Conservation (phyloP, 2,113 vertebrate species). For the Pongo abelii region DNA sequence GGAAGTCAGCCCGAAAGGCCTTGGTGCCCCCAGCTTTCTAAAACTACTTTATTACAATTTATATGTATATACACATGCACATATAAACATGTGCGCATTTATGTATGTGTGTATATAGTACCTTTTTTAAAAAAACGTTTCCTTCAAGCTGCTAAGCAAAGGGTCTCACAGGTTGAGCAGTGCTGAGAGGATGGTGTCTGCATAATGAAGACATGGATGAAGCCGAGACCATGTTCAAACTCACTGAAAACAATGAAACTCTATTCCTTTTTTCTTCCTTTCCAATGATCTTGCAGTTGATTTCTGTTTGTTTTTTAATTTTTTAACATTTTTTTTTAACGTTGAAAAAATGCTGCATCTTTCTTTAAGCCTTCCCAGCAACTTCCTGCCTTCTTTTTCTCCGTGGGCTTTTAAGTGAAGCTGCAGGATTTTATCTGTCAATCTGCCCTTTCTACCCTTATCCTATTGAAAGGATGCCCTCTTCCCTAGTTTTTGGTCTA, state of each 20-base stretch:
- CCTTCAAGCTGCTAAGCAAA: neutral
- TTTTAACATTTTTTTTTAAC: neutral
- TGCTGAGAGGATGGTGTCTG: neutral
- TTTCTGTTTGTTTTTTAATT: neutral
- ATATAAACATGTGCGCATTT: neutral
- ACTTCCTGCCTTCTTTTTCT: neutral
- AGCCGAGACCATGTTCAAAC: neutral
- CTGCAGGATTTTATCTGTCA: neutral
- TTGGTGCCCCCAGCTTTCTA: neutral
- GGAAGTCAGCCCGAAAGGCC: neutral
- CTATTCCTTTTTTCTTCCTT: neutral
- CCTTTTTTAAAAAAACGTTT: neutral
- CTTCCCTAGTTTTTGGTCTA: conserved; percentile 12
- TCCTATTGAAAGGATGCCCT: neutral
- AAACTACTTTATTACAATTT: neutral
- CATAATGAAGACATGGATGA: neutral
- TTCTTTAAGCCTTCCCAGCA: conserved; percentile 9
- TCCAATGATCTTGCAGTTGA: neutral
- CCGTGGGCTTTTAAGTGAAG: neutral
- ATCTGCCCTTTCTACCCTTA: neutral
- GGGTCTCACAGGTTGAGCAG: neutral
- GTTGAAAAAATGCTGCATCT: neutral
- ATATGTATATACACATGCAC: neutral
- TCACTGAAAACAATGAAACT: neutral
- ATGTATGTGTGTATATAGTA: neutral